Conservation (phyloP, 92 coral and sea anemone species). For the Palythoa caribaeorum region DNA sequence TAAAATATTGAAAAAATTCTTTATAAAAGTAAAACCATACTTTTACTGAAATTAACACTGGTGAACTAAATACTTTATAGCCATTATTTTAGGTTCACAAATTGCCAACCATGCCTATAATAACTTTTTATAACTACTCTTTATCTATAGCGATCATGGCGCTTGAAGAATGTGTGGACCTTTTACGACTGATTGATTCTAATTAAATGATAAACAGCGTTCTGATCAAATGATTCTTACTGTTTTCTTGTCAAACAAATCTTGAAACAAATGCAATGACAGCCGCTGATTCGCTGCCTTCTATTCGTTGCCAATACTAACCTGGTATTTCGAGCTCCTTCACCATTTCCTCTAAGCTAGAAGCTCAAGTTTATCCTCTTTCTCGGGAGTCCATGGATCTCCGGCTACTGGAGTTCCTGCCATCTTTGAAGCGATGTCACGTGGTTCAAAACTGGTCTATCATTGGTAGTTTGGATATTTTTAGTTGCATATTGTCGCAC, state of each 20-base stretch:
- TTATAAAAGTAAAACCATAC: slow-evolving; percentile 23
- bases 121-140: slow-evolving; percentile 31
- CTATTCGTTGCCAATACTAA: slow-evolving; percentile 33
- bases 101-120: slow-evolving; percentile 37
- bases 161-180: slow-evolving; percentile 30
- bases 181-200: slow-evolving; percentile 21
- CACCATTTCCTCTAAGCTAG: slow-evolving; percentile 46
- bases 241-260: slow-evolving; percentile 36
- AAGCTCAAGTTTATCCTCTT: slow-evolving; percentile 50
- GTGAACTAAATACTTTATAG: slow-evolving; percentile 37
- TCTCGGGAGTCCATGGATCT: no score
- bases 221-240: slow-evolving; percentile 26
- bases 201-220: slow-evolving; percentile 11
- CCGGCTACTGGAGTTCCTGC: slow-evolving; percentile 32
- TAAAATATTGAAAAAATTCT: slow-evolving; percentile 29
- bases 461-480: neutral
- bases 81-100: slow-evolving; percentile 35
- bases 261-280: slow-evolving; percentile 34
- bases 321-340: slow-evolving; percentile 44
- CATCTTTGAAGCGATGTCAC: neutral
- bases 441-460: neutral
- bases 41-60: slow-evolving; percentile 29
- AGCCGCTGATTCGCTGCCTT: slow-evolving; percentile 41
- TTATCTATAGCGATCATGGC: slow-evolving; percentile 37
- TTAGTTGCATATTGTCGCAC: neutral